These are phyloP conservation scores for Siniperca chuatsi DNA, from an alignment of 2,113 vertebrate genomes.

Conservation along the genomic window DNA sequence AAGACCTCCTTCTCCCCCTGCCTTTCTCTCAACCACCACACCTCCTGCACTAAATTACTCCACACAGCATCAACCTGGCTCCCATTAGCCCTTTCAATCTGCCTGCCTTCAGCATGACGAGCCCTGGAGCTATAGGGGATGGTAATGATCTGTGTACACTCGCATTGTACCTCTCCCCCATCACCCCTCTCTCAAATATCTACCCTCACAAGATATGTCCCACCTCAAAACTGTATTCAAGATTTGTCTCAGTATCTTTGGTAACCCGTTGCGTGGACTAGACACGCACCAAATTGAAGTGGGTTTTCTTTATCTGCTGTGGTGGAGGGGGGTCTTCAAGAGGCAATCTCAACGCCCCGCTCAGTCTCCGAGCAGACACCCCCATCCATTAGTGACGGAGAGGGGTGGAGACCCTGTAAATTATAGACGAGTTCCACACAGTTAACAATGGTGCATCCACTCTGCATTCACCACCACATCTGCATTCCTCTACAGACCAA, in stretches of 20 bases:
- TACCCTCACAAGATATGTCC: slow-evolving; percentile 38
- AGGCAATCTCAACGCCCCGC: slow-evolving; percentile 57
- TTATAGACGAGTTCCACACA: slow-evolving; percentile 78
- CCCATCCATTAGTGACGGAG: slow-evolving; percentile 77
- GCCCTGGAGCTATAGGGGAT: slow-evolving; percentile 77
- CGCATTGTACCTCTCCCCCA: slow-evolving; percentile 37
- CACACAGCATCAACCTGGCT: slow-evolving; percentile 81
- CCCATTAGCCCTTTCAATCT: slow-evolving; percentile 83
- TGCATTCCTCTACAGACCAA: slow-evolving; percentile 76
- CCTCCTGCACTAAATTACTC: slow-evolving; percentile 80
- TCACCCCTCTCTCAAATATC: slow-evolving; percentile 56
- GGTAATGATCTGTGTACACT: slow-evolving; percentile 80
- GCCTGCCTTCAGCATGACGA: slow-evolving; percentile 84
- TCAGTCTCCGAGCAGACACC: slow-evolving; percentile 63
- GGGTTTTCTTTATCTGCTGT: slow-evolving; percentile 57
- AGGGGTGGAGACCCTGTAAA: slow-evolving; percentile 79
- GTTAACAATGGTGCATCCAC: slow-evolving; percentile 73
- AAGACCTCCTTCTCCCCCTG: slow-evolving; percentile 48
- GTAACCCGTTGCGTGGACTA: slow-evolving; percentile 43
- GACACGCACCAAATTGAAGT: slow-evolving; percentile 52
- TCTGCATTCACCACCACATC: slow-evolving; percentile 69
- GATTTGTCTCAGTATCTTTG: slow-evolving; percentile 56
- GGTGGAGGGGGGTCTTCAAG: slow-evolving; percentile 53
- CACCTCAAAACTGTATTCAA: slow-evolving; percentile 56
- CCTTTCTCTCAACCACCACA: slow-evolving; percentile 61